Conservation (phyloP, 1,140 invertebrate species). For the Dreissena polymorpha region DNA sequence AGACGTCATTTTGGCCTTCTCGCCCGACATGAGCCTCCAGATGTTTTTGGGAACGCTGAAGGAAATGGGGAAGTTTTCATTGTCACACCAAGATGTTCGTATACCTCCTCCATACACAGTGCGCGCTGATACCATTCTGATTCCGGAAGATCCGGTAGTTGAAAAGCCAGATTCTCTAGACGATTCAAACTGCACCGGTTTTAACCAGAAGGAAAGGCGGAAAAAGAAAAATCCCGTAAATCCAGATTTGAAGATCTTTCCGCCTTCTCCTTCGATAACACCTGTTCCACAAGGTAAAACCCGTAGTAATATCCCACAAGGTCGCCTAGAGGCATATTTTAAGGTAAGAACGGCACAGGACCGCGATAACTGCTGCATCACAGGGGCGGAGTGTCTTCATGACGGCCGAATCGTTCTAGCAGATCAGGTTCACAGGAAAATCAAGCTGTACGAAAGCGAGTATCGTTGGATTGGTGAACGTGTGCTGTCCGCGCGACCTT, state of each 20-base stretch:
- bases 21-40: conserved; percentile 53
- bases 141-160: conserved; percentile 42
- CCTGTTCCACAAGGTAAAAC: conserved; percentile 32
- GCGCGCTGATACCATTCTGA: conserved; percentile 33
- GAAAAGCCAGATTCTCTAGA: conserved; percentile 33
- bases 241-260: conserved; percentile 39
- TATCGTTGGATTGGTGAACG: conserved; percentile 61
- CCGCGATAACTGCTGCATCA: conserved; percentile 60
- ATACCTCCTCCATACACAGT: conserved; percentile 59
- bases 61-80: conserved; percentile 56
- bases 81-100: conserved; percentile 51
- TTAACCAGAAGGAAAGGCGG: not conserved
- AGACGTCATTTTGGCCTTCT: conserved; percentile 56
- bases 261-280: conserved; percentile 52
- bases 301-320: conserved; percentile 46
- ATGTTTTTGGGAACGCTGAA: conserved; percentile 50
- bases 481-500: conserved; percentile 56
- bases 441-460: conserved; percentile 56
- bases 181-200: conserved; percentile 1
- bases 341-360: conserved; percentile 57
- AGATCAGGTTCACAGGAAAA: conserved; percentile 58
- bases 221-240: conserved; percentile 23
- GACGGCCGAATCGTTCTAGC: conserved; percentile 55
- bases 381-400: conserved; percentile 57
- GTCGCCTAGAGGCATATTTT: conserved; percentile 56